Percentiles rank a stretch among this genome's conserved stretches.
These are phyloP conservation scores for Tricholauxania praeusta DNA, from an alignment of 2,888 invertebrate genomes.

Conservation along the genomic window DNA sequence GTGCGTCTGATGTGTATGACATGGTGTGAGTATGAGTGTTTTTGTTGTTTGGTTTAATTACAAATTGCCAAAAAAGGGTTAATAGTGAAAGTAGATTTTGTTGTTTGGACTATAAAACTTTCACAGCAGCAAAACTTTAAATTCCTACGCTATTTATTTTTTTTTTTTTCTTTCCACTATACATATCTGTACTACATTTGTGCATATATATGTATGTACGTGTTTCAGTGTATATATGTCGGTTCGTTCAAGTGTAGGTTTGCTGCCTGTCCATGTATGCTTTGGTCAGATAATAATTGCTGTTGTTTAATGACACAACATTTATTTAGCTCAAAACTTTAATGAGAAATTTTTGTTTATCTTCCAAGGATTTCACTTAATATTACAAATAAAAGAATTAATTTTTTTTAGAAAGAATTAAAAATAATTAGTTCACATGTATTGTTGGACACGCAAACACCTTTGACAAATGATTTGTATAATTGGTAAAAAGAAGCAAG, in stretches of 20 bases:
- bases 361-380: slow-evolving; percentile 18
- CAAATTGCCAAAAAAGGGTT: slow-evolving; percentile 48
- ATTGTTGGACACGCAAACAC: neutral
- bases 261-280: slow-evolving; percentile 33
- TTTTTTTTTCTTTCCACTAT: neutral
- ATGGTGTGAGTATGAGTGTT: slow-evolving; percentile 30
- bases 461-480: no score
- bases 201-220: neutral
- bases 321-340: slow-evolving; percentile 46
- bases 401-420: neutral
- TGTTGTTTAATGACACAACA: slow-evolving; percentile 47
- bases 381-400: neutral
- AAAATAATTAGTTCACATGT: slow-evolving; percentile 2
- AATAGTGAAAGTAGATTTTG: slow-evolving; percentile 48
- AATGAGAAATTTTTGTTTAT: slow-evolving; percentile 43
- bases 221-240: slow-evolving; percentile 7
- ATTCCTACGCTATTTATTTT: slow-evolving; percentile 26
- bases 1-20: neutral
- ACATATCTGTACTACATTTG: slow-evolving; percentile 23
- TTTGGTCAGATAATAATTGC: slow-evolving; percentile 46
- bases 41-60: slow-evolving; percentile 48
- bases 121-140: slow-evolving; percentile 34
- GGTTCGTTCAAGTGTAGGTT: neutral
- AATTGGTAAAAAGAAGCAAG: no score
- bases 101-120: slow-evolving; percentile 43